phyloP scores from a whole-genome alignment of 2,113 vertebrate genomes.

The Syrmaticus mikado region DNA sequence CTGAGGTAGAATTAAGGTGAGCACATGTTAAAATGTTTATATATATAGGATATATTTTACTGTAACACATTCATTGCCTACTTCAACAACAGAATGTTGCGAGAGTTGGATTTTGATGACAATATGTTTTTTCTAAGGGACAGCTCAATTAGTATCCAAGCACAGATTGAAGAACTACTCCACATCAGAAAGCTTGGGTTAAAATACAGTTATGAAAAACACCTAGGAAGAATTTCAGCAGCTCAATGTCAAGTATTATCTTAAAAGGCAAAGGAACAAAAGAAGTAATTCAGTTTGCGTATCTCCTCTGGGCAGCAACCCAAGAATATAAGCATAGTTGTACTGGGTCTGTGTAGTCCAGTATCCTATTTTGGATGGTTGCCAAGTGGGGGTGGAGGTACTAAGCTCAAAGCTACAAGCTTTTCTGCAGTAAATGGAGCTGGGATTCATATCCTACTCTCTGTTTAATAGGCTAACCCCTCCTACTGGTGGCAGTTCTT shows the following conservation, averaged over 20 bases:
- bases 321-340: background rate
- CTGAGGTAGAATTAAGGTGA: background rate
- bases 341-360: background rate
- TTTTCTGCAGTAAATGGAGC: background rate
- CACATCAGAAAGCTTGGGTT: background rate
- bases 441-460: background rate
- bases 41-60: background rate
- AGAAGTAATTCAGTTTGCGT: slow-evolving; percentile 15
- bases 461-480: background rate
- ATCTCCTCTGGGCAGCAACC: slow-evolving; percentile 38
- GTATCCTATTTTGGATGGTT: background rate
- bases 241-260: slow-evolving; percentile 30
- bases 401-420: background rate
- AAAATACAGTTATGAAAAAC: slow-evolving; percentile 6
- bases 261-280: slow-evolving; percentile 48
- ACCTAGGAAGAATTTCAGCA: slow-evolving; percentile 24
- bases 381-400: background rate
- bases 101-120: background rate
- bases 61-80: background rate
- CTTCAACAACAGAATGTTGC: background rate
- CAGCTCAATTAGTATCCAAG: background rate
- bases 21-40: background rate
- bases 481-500: background rate
- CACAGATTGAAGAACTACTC: background rate
- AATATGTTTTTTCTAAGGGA: background rate